Conservation (phyloP, 1,140 invertebrate genomes). For the Maniola jurtina region DNA sequence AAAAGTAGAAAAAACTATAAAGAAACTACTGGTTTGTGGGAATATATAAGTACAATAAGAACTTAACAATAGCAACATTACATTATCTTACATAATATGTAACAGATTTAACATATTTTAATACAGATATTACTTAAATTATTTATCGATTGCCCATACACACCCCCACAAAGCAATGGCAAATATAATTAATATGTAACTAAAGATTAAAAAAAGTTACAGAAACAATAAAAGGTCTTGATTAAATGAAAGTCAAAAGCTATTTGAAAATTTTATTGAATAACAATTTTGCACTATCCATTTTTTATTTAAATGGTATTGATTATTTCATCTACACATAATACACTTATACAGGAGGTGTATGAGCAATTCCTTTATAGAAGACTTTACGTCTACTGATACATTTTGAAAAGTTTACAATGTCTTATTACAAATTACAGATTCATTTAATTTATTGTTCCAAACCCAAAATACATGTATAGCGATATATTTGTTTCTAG, state of each 20-base stretch:
- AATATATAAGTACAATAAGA: slow-evolving; percentile 62
- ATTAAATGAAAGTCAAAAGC: slow-evolving; percentile 70
- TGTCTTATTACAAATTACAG: too few species aligned
- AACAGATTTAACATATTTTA: slow-evolving; percentile 19
- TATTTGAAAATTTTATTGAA: slow-evolving; percentile 65
- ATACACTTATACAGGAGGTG: slow-evolving; percentile 69
- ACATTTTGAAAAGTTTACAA: slow-evolving; percentile 1
- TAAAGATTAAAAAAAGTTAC: slow-evolving; percentile 55
- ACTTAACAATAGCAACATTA: slow-evolving; percentile 30
- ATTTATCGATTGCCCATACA: slow-evolving; percentile 61
- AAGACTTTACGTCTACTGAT: neutral
- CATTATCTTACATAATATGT: slow-evolving; percentile 24
- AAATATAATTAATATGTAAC: slow-evolving; percentile 52
- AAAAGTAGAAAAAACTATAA: slow-evolving; percentile 38
- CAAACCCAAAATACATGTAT: too few species aligned
- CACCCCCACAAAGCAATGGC: slow-evolving; percentile 64
- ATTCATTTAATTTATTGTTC: too few species aligned
- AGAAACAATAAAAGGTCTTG: slow-evolving; percentile 65
- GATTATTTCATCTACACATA: slow-evolving; percentile 49
- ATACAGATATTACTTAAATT: slow-evolving; percentile 18
- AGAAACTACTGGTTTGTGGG: slow-evolving; percentile 62
- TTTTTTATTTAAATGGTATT: slow-evolving; percentile 52
- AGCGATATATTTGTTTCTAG: too few species aligned
- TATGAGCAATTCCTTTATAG: slow-evolving; percentile 70
- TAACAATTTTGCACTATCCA: slow-evolving; percentile 62